Conservation (phyloP, 2,888 invertebrate genomes). For the Nomada lathburiana region DNA sequence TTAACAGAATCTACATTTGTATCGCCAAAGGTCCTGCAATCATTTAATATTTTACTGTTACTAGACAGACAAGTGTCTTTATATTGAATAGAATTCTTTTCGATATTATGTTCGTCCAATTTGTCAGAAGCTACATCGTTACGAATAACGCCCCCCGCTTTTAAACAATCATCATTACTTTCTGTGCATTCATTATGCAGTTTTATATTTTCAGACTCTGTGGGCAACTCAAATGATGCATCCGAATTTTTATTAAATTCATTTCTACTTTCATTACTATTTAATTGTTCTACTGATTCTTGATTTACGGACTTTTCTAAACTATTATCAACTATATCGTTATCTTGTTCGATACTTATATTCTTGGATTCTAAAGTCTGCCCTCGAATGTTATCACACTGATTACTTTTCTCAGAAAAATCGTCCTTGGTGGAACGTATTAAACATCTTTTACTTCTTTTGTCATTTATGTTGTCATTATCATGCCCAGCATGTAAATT, state of each 20-base stretch:
- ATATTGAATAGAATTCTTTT: neutral
- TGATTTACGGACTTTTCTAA: neutral
- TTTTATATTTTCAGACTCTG: neutral
- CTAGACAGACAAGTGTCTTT: neutral
- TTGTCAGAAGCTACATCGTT: too few species aligned
- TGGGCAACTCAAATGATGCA: neutral
- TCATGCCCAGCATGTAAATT: neutral
- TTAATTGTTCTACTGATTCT: neutral
- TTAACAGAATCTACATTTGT: constrained; percentile 67
- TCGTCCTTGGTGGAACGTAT: neutral
- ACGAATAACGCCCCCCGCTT: too few species aligned
- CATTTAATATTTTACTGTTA: neutral
- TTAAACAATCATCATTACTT: constrained; percentile 2
- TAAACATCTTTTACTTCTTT: neutral
- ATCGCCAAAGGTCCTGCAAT: constrained; percentile 37
- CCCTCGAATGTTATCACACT: neutral
- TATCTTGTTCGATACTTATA: neutral
- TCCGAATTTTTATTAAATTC: constrained; percentile 5
- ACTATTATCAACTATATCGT: neutral
- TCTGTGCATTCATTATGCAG: neutral
- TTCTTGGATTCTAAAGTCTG: neutral
- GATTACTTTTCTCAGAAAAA: neutral
- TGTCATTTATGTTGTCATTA: neutral
- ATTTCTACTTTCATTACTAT: neutral
- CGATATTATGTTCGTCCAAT: neutral